Conservation (phyloP, 2,888 invertebrate genomes). For the Alloscopus bannaensis region DNA sequence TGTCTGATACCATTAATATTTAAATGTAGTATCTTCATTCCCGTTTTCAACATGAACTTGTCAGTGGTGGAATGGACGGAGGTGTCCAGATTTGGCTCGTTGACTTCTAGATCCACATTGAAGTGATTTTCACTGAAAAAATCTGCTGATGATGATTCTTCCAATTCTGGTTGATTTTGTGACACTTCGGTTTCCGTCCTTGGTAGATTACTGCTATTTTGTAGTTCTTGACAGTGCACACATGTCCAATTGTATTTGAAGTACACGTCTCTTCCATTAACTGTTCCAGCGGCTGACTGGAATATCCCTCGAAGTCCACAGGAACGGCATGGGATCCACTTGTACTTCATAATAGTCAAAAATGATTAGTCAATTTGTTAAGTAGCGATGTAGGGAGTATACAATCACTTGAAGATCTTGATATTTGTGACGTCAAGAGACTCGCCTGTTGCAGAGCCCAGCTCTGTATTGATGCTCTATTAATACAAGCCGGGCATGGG, state of each 20-base stretch:
- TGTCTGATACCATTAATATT: conserved; percentile 31
- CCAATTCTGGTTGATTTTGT: not conserved
- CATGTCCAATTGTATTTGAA: conserved; percentile 9
- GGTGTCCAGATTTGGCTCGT: not conserved
- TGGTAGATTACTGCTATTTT: too few species aligned
- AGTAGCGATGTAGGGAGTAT: too few species aligned
- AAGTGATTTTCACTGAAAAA: not conserved
- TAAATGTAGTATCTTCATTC: not conserved
- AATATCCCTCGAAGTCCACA: conserved; percentile 3
- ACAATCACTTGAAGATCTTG: too few species aligned
- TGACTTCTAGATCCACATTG: not conserved
- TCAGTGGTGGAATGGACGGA: too few species aligned
- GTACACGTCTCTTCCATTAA: not conserved
- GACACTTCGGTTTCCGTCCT: not conserved
- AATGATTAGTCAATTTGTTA: too few species aligned
- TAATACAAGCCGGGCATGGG: too few species aligned
- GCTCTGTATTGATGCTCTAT: too few species aligned
- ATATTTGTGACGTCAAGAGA: too few species aligned
- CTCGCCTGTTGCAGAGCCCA: too few species aligned
- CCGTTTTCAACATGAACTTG: conserved; percentile 6
- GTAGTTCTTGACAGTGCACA: not conserved
- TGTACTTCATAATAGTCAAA: not conserved
- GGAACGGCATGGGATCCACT: not conserved
- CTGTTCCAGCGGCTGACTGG: not conserved
- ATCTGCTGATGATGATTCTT: not conserved